Evolutionary conservation across 23 tunicate species (phyloP).

Genomic region (Halocynthia aurantium): DNA sequence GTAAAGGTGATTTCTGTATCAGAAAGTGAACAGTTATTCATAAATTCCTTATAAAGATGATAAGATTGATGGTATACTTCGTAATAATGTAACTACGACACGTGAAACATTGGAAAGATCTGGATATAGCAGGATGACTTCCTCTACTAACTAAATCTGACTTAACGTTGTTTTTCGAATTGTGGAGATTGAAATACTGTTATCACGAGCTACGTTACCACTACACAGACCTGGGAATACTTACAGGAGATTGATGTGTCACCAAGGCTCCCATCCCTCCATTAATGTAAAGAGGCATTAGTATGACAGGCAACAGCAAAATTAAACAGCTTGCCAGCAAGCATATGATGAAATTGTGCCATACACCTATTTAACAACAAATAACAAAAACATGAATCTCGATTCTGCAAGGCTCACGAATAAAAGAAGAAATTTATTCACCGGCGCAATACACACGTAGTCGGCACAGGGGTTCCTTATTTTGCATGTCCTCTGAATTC

Average conservation of each 20-base stretch:
- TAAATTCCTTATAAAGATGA: background rate
- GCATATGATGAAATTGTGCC: conserved; percentile 82
- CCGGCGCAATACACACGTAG: conserved; percentile 87
- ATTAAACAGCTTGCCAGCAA: conserved; percentile 36
- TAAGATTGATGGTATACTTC: background rate
- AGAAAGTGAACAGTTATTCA: background rate
- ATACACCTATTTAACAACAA: conserved; percentile 24
- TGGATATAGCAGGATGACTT: too few species aligned
- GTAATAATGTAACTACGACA: background rate
- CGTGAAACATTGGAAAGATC: too few species aligned
- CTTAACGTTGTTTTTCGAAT: too few species aligned
- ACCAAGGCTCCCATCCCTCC: conserved; percentile 33
- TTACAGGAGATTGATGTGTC: conserved; percentile 41
- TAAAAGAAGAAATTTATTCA: background rate
- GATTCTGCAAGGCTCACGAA: background rate
- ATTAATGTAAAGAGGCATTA: conserved; percentile 42
- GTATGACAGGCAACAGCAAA: conserved; percentile 40
- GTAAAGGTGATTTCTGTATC: conserved; percentile 56
- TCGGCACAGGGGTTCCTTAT: conserved; percentile 28
- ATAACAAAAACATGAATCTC: background rate
- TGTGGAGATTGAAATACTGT: too few species aligned
- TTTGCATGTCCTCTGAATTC: conserved; percentile 47
- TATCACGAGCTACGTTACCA: background rate
- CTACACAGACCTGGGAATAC: background rate
- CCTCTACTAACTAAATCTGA: too few species aligned